Evolutionary conservation across 1,140 invertebrate species (phyloP).

Genomic region (Bathynomus jamesi): DNA sequence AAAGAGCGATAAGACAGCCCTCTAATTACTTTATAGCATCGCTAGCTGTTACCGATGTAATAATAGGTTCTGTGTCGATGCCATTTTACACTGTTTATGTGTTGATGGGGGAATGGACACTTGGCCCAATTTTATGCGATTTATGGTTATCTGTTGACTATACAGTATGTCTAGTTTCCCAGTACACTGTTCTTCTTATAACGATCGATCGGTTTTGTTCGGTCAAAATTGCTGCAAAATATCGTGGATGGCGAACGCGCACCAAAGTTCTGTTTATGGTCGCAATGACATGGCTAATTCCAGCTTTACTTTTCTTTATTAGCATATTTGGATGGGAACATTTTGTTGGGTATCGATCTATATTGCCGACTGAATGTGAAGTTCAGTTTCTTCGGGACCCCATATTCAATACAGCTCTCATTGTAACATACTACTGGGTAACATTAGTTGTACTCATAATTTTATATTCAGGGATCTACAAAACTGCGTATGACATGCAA

Average conservation of each 20-base stretch:
- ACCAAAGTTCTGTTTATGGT: conserved; percentile 79
- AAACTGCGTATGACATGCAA: conserved; percentile 97
- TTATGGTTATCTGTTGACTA: conserved; percentile 98
- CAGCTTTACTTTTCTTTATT: conserved; percentile 93
- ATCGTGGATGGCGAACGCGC: conserved; percentile 93
- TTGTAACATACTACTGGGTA: conserved; percentile 97
- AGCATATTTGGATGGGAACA: conserved; percentile 97
- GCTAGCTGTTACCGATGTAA: conserved; percentile 91
- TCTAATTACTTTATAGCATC: conserved; percentile 99
- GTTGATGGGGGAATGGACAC: conserved; percentile 90
- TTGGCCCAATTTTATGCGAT: conserved; percentile 94
- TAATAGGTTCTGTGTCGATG: conserved; percentile 93
- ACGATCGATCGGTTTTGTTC: conserved; percentile 98
- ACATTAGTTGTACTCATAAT: conserved; percentile 87
- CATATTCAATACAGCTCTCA: conserved; percentile 91
- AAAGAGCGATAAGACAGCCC: conserved; percentile 92
- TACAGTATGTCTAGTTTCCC: conserved; percentile 95
- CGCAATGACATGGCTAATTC: conserved; percentile 86
- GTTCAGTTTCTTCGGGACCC: conserved; percentile 98
- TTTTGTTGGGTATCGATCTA: conserved; percentile 70
- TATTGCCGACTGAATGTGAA: conserved; percentile 80
- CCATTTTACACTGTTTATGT: conserved; percentile 95
- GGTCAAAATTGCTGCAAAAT: conserved; percentile 95
- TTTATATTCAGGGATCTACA: conserved; percentile 95
- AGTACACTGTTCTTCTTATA: conserved; percentile 97